These are phyloP conservation scores for Tricholauxania praeusta DNA, from an alignment of 2,888 invertebrate genomes.

Conservation along the genomic window DNA sequence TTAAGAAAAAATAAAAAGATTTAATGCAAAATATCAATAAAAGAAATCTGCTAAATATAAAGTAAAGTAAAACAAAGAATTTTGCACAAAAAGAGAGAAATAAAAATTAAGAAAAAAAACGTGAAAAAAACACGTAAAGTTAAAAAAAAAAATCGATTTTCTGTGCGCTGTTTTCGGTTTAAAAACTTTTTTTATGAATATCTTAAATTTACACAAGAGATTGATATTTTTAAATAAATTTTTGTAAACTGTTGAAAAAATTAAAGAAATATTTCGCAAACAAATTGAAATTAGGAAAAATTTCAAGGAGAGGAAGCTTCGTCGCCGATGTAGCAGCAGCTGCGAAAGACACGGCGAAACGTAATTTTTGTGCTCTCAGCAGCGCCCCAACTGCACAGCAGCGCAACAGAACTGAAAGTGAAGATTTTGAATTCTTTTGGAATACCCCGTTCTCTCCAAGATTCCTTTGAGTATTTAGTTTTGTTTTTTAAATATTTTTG, in stretches of 20 bases:
- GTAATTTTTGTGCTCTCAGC: constrained; percentile 10
- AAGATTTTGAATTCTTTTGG: too few species aligned
- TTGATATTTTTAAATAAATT: not conserved
- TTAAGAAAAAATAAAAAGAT: constrained; percentile 18
- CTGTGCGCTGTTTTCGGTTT: not conserved
- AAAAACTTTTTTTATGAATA: constrained; percentile 27
- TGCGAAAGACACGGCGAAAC: constrained; percentile 1
- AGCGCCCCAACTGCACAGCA: constrained; percentile 6
- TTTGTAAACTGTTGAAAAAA: not conserved
- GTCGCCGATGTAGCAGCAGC: too few species aligned
- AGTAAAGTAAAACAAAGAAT: constrained; percentile 33
- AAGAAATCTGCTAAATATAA: constrained; percentile 28
- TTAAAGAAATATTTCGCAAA: not conserved
- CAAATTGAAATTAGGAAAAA: not conserved
- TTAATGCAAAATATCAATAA: constrained; percentile 12
- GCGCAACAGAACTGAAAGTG: not conserved
- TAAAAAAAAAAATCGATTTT: constrained; percentile 28
- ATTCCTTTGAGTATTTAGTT: too few species aligned
- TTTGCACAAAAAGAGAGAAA: not conserved
- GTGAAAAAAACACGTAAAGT: constrained; percentile 16
- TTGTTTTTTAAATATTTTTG: not conserved
- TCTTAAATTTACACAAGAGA: not conserved
- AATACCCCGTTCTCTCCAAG: too few species aligned
- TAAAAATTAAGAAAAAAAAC: constrained; percentile 20
- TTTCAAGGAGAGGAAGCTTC: not conserved